A percentile compares a stretch with the other conserved stretches of the same genome.
Conservation (phyloP, 2,888 invertebrate genomes). For the Rhaphigaster nebulosa region DNA sequence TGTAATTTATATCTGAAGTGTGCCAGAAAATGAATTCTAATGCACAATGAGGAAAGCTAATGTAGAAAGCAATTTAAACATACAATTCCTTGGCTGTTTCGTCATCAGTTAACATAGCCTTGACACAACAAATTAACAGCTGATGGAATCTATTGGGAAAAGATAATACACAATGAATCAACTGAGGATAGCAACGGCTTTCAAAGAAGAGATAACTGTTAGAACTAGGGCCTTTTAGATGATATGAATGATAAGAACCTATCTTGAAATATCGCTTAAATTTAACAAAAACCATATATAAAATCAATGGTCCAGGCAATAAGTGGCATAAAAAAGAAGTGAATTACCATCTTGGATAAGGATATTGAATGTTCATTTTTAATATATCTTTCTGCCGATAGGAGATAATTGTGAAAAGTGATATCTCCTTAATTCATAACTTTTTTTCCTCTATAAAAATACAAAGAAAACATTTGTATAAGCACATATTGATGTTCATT, state of each 20-base stretch:
- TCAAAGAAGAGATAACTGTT: background rate
- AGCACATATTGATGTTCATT: too few species aligned
- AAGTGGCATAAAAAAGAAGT: too few species aligned
- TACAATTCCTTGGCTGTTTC: background rate
- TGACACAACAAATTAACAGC: background rate
- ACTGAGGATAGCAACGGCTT: background rate
- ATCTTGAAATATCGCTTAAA: background rate
- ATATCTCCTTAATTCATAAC: too few species aligned
- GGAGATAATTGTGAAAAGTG: too few species aligned
- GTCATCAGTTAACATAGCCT: background rate
- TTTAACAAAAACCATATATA: too few species aligned
- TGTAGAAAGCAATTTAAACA: background rate
- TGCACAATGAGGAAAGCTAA: background rate
- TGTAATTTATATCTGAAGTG: too few species aligned
- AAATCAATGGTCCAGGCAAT: too few species aligned
- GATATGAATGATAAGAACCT: background rate
- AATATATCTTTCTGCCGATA: too few species aligned
- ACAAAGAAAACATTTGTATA: too few species aligned
- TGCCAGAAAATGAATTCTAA: background rate
- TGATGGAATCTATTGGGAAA: conserved; percentile 5
- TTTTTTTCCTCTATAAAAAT: too few species aligned
- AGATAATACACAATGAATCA: background rate
- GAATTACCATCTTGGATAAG: too few species aligned
- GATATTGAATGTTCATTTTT: too few species aligned
- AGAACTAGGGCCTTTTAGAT: background rate